These are phyloP conservation scores for Acanthosepion esculentum DNA, from an alignment of 2,888 invertebrate species.

Conservation along the genomic window DNA sequence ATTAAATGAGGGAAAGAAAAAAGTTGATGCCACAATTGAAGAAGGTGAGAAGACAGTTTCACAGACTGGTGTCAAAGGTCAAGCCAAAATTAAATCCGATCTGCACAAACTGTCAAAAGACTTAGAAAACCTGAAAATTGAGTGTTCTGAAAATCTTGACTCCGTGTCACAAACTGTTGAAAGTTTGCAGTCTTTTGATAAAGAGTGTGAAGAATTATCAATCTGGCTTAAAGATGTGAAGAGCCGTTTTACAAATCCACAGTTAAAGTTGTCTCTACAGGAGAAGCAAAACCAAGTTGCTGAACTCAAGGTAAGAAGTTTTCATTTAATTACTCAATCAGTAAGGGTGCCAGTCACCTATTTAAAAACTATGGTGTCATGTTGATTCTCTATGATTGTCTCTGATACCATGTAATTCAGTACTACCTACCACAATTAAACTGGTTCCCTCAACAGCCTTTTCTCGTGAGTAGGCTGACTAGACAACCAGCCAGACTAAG, in stretches of 20 bases:
- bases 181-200: constrained; percentile 83
- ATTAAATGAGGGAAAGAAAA: constrained; percentile 76
- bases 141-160: constrained; percentile 86
- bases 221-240: constrained; percentile 91
- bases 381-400: too few relatives aligned
- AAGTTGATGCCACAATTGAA: constrained; percentile 87
- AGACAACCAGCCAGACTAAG: too few relatives aligned
- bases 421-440: too few relatives aligned
- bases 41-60: constrained; percentile 91
- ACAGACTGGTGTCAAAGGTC: constrained; percentile 93
- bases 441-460: too few relatives aligned
- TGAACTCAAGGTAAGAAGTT: constrained; percentile 79
- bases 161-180: constrained; percentile 91
- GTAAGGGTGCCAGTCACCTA: too few relatives aligned
- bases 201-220: constrained; percentile 84
- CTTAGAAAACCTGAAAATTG: constrained; percentile 91
- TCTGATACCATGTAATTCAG: too few relatives aligned
- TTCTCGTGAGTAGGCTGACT: too few relatives aligned
- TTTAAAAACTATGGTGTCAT: too few relatives aligned
- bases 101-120: constrained; percentile 84
- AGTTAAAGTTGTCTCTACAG: constrained; percentile 86
- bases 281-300: constrained; percentile 87
- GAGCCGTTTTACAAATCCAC: constrained; percentile 87
- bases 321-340: not conserved
- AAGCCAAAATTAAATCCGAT: constrained; percentile 92